A percentile compares a stretch with the other conserved stretches of the same genome.
Conservation (phyloP, 2,113 vertebrate species). For the Damaliscus lunatus region DNA sequence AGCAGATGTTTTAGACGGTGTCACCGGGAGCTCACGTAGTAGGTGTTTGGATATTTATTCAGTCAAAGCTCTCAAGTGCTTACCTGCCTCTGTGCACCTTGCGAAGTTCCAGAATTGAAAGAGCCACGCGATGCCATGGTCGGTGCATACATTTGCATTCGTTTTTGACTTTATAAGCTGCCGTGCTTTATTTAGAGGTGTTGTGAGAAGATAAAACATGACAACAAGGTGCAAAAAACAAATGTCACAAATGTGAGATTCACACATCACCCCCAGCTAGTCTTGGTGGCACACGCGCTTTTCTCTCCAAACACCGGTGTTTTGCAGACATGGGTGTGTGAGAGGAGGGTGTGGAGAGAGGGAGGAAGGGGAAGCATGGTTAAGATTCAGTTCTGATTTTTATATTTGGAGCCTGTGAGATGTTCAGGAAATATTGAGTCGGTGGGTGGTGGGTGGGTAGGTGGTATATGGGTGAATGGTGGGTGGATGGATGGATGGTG, state of each 20-base stretch:
- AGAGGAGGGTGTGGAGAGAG: accelerated
- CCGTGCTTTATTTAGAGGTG: not conserved
- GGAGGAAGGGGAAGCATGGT: accelerated
- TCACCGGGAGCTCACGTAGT: accelerated
- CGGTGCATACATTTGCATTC: accelerated
- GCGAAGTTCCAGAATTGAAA: not conserved
- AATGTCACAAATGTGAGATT: accelerated
- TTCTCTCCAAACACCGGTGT: accelerated
- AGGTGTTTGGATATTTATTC: accelerated
- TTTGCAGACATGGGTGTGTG: accelerated
- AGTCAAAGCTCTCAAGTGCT: not conserved
- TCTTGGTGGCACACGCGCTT: accelerated
- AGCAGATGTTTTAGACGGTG: accelerated
- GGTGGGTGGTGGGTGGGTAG: accelerated
- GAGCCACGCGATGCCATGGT: accelerated
- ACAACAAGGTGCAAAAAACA: not conserved
- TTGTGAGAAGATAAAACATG: not conserved
- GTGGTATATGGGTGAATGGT: accelerated
- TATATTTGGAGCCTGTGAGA: not conserved
- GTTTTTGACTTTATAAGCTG: not conserved
- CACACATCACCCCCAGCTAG: accelerated
- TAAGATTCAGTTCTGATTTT: not conserved
- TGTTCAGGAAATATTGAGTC: not conserved
- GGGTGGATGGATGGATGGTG: not conserved
- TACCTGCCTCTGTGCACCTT: accelerated